phyloP scores from a whole-genome alignment of 2,888 invertebrate species.

The Atethmia centrago region DNA sequence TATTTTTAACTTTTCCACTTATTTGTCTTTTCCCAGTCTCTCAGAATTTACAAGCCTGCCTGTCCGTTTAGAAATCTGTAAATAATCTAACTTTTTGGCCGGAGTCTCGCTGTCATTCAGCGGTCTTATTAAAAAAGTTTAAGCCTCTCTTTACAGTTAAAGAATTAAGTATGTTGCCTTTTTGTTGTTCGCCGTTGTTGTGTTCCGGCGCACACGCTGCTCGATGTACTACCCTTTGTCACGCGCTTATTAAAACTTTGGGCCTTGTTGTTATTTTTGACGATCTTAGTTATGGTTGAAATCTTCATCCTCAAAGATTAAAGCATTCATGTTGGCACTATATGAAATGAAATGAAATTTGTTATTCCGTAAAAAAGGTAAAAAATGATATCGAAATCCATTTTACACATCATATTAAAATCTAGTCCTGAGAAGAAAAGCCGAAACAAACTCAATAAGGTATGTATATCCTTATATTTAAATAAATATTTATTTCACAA shows the following conservation, averaged over 20 bases:
- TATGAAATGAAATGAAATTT: too few species aligned
- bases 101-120: constrained; percentile 50
- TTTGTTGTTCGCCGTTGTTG: constrained; percentile 57
- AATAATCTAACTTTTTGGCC: constrained; percentile 61
- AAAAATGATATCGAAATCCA: too few species aligned
- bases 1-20: constrained; percentile 66
- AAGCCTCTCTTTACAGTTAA: constrained; percentile 56
- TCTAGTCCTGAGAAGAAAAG: too few species aligned
- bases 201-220: constrained; percentile 41
- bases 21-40: constrained; percentile 52
- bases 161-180: constrained; percentile 64
- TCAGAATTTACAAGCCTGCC: constrained; percentile 61
- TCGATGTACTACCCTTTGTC: constrained; percentile 50
- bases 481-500: too few species aligned
- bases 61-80: constrained; percentile 64
- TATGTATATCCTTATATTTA: too few species aligned
- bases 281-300: background rate
- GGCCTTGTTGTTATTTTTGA: constrained; percentile 35
- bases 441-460: too few species aligned
- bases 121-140: constrained; percentile 73
- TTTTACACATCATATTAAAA: too few species aligned
- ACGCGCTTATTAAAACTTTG: constrained; percentile 37
- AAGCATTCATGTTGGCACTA: background rate
- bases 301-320: background rate
- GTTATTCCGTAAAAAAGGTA: too few species aligned